Percentiles rank a stretch among this genome's conserved stretches.
These are phyloP conservation scores for Arctopsyche grandis DNA, from an alignment of 1,140 invertebrate genomes.

Conservation along the genomic window DNA sequence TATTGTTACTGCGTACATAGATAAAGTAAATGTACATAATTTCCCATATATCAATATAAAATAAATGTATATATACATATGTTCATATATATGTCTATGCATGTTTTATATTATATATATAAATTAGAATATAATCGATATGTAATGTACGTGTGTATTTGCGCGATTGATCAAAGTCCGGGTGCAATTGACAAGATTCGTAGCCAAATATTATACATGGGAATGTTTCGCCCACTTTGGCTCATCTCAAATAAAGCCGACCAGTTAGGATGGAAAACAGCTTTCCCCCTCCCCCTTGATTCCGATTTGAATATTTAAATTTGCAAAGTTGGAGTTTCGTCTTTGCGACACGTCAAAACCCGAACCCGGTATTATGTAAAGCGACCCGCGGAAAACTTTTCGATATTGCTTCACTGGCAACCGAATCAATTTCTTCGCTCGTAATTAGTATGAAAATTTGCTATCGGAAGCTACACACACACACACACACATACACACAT, in stretches of 20 bases:
- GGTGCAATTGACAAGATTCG: background rate
- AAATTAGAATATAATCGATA: too few relatives aligned
- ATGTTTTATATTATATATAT: too few relatives aligned
- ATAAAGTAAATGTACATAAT: too few relatives aligned
- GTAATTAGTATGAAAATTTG: slow-evolving; percentile 22
- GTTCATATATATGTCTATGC: too few relatives aligned
- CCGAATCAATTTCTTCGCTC: slow-evolving; percentile 32
- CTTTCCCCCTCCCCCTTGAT: slow-evolving; percentile 25
- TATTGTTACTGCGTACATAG: too few relatives aligned
- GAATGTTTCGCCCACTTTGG: slow-evolving; percentile 29
- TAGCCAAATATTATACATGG: too few relatives aligned
- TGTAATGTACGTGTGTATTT: too few relatives aligned
- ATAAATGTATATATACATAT: too few relatives aligned
- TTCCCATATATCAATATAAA: too few relatives aligned
- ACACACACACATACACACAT: too few relatives aligned
- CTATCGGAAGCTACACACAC: too few relatives aligned
- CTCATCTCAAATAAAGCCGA: background rate
- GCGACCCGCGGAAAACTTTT: slow-evolving; percentile 7
- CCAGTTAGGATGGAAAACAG: too few relatives aligned
- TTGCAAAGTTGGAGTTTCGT: slow-evolving; percentile 41
- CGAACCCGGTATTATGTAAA: slow-evolving; percentile 9
- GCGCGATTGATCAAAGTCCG: background rate
- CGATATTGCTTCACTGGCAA: background rate
- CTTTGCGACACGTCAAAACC: slow-evolving; percentile 51
- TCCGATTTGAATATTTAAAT: slow-evolving; percentile 55